A percentile compares a stretch with the other conserved stretches of the same genome.
phyloP scores from a whole-genome alignment of 2,888 invertebrate genomes.

The Clanis bilineata region DNA sequence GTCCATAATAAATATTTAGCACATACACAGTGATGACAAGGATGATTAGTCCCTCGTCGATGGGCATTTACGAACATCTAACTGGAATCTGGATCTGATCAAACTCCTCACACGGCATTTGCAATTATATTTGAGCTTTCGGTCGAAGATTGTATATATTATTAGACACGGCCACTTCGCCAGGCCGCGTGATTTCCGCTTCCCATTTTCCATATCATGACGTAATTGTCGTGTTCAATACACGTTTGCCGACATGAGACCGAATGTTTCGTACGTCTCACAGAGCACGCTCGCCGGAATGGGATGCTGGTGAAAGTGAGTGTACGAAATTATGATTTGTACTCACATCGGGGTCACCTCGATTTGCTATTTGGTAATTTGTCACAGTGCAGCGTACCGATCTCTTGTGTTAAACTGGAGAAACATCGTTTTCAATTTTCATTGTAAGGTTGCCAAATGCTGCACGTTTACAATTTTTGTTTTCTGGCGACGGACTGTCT shows the following conservation, averaged over 20 bases:
- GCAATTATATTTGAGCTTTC: too few relatives aligned
- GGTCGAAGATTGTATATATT: not conserved
- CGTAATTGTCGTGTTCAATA: constrained; percentile 9
- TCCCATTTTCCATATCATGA: constrained; percentile 3
- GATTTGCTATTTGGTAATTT: constrained; percentile 39
- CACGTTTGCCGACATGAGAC: not conserved
- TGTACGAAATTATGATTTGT: constrained; percentile 37
- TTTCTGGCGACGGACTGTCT: not conserved
- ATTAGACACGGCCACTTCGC: not conserved
- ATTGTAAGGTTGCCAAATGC: constrained; percentile 1
- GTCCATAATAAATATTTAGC: too few relatives aligned
- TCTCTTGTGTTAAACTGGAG: not conserved
- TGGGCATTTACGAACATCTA: too few relatives aligned
- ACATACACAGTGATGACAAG: too few relatives aligned
- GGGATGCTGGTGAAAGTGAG: constrained; percentile 50
- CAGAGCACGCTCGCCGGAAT: constrained; percentile 24
- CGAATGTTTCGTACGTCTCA: not conserved
- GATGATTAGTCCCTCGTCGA: too few relatives aligned
- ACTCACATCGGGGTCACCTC: constrained; percentile 46
- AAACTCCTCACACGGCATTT: not conserved
- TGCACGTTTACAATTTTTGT: not conserved
- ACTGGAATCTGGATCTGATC: not conserved
- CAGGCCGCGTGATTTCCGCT: not conserved
- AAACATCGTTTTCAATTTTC: not conserved
- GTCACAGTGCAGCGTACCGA: constrained; percentile 16